Evolutionary conservation across 2,797 vertebrate species (phyloP).

Genomic region (Coendou prehensilis): DNA sequence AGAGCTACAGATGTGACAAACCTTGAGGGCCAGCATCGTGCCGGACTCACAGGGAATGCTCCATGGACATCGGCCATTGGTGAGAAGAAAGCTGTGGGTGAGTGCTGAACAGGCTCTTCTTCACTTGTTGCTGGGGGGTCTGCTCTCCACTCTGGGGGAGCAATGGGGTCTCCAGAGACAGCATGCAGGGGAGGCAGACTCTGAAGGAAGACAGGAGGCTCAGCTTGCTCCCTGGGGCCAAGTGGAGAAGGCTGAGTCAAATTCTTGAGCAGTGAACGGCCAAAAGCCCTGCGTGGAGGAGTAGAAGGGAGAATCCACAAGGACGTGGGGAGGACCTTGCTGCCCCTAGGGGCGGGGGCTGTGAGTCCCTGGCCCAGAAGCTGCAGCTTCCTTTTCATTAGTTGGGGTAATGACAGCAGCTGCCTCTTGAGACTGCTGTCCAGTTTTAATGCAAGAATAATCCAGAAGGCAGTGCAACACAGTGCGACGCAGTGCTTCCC

Average conservation of each 20-base stretch:
- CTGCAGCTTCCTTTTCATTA: neutral
- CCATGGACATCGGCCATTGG: too few species aligned
- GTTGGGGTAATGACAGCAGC: too few species aligned
- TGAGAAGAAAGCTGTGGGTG: neutral
- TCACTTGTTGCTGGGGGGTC: too few species aligned
- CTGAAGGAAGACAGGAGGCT: neutral
- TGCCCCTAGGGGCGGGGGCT: too few species aligned
- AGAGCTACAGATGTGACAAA: neutral
- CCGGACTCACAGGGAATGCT: too few species aligned
- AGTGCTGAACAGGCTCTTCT: neutral
- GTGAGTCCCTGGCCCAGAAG: neutral
- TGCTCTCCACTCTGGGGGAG: neutral
- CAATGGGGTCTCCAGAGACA: neutral
- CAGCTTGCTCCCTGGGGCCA: neutral
- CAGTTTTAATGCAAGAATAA: neutral
- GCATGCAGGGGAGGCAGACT: neutral
- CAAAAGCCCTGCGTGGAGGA: neutral
- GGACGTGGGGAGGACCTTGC: neutral
- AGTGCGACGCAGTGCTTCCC: neutral
- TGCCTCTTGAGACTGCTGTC: neutral
- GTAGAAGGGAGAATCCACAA: neutral
- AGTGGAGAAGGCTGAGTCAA: neutral
- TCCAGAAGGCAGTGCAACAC: neutral
- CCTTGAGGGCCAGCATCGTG: fast-evolving
- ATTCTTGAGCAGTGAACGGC: too few species aligned